Conservation (phyloP, 2,797 vertebrate species). For the Parambassis ranga region DNA sequence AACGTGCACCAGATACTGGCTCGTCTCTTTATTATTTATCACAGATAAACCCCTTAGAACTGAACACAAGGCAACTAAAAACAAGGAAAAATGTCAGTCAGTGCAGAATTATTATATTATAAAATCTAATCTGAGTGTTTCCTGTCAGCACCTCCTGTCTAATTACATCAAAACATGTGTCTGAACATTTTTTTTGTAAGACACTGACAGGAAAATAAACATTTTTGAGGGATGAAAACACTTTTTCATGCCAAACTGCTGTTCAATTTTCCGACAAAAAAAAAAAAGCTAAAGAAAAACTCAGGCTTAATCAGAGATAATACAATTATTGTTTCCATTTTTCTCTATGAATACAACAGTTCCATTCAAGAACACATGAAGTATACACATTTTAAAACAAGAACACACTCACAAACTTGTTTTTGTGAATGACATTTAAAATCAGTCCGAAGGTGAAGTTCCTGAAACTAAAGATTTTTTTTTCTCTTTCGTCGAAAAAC, state of each 20-base stretch:
- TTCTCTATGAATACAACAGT: conserved; percentile 9
- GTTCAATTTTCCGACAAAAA: too few relatives aligned
- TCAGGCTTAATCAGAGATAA: conserved; percentile 1
- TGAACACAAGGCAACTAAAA: not conserved
- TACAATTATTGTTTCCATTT: not conserved
- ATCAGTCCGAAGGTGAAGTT: conserved; percentile 30
- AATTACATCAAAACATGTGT: not conserved
- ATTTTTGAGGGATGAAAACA: too few relatives aligned
- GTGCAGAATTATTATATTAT: not conserved
- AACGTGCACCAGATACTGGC: too few relatives aligned
- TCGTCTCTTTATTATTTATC: not conserved
- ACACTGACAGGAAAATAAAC: conserved; percentile 32
- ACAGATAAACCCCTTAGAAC: conserved; percentile 13
- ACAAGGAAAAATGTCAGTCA: not conserved
- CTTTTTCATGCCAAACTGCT: too few relatives aligned
- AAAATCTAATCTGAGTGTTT: not conserved
- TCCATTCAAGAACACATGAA: conserved; percentile 33
- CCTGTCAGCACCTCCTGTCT: not conserved
- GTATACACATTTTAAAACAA: conserved; percentile 25
- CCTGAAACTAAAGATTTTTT: conserved; percentile 29
- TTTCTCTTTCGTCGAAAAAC: not conserved
- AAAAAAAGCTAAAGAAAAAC: conserved; percentile 1
- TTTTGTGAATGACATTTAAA: conserved; percentile 33
- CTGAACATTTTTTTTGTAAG: not conserved
- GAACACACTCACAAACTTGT: conserved; percentile 35